Percentiles rank a stretch among this genome's conserved stretches.
Evolutionary conservation across 2,888 invertebrate species (phyloP).

Genomic region (Catocala sponsa): DNA sequence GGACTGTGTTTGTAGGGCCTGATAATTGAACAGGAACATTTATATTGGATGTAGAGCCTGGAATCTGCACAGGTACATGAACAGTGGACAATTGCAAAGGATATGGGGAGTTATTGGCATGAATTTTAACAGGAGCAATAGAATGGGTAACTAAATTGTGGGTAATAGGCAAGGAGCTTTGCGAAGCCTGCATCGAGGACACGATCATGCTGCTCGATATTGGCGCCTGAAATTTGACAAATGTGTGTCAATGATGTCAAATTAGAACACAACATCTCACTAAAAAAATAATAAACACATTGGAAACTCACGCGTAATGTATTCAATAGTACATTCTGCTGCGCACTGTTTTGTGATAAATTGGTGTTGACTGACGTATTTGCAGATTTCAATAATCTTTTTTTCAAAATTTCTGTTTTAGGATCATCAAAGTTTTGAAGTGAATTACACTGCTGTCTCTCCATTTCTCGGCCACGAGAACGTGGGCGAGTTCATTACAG

Average conservation of each 20-base stretch:
- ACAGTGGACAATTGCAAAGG: slow-evolving; percentile 82
- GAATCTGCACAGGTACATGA: slow-evolving; percentile 84
- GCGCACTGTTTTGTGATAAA: slow-evolving; percentile 71
- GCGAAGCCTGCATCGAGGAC: slow-evolving; percentile 81
- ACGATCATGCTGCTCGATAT: slow-evolving; percentile 86
- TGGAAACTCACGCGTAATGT: slow-evolving; percentile 80
- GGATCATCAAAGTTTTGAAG: slow-evolving; percentile 86
- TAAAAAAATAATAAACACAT: slow-evolving; percentile 41
- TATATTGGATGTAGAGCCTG: slow-evolving; percentile 80
- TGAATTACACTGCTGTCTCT: slow-evolving; percentile 83
- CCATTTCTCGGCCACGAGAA: slow-evolving; percentile 80
- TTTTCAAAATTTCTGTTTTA: slow-evolving; percentile 85
- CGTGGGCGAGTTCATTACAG: slow-evolving; percentile 77
- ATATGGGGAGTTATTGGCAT: slow-evolving; percentile 75
- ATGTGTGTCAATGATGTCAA: slow-evolving; percentile 67
- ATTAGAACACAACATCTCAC: slow-evolving; percentile 40
- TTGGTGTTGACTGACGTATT: slow-evolving; percentile 68
- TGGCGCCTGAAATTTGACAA: slow-evolving; percentile 80
- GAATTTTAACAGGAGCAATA: slow-evolving; percentile 82
- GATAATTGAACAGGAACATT: slow-evolving; percentile 83
- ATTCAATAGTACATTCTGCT: slow-evolving; percentile 83
- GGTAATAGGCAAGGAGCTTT: slow-evolving; percentile 80
- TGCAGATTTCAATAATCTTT: slow-evolving; percentile 81
- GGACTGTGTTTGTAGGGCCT: slow-evolving; percentile 73
- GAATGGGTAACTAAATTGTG: slow-evolving; percentile 82